Base-by-base conservation (phyloP, 1,140 invertebrate species). In the Gryllus bimaculatus region DNA sequence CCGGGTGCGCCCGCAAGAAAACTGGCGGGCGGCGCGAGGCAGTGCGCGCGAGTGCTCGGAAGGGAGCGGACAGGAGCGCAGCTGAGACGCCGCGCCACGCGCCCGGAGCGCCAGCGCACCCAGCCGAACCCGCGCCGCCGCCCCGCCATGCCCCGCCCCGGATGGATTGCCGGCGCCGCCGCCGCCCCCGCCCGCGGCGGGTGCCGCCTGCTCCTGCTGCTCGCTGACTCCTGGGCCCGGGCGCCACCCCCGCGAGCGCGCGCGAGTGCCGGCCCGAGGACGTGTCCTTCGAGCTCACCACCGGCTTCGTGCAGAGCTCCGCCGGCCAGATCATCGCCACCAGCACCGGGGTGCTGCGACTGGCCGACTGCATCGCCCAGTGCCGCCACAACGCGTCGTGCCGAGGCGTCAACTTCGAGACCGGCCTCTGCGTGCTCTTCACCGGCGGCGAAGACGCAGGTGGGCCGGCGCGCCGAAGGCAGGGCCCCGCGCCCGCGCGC, bases 401-500 rank as follows among this genome's bases (percentile, higher is more conserved):
- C 81, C 82, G 83, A 77, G 82, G 87, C 39, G 84, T 88, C 81
- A 89, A 89, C 82, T 89, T 88, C 82, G 88, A 89, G 82, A 89
- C 88, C 8, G 88, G 88, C 4, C 83, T 89, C 0, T 89, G 88
- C 79, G 87, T 89, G 5, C 84, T 89, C 20, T 87, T 89, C 81
- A 82, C 83, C 21, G 86, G 85, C 54, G 84, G 15, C n/a, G 12
- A 84, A 78, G 81, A 83, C 13, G 83, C 54, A 66, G 54, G 54
- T 66, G 54, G 54, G 54, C 0, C 26, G 26, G 26, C 26, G 26
- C 1, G 26, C 26, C 1, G 5, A 39, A 1, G 26, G 26, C 26
- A 39, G 26, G 26, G 26, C 5, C 26, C 5, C 26, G 26, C 26
- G 26, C 26, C 26, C 26, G 26, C 26, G 1, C 26, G 26, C 26